Percentiles rank a stretch among this genome's conserved stretches.
Evolutionary conservation across 2,888 invertebrate genomes (phyloP).

Genomic region (Acrocyrtus sp.): DNA sequence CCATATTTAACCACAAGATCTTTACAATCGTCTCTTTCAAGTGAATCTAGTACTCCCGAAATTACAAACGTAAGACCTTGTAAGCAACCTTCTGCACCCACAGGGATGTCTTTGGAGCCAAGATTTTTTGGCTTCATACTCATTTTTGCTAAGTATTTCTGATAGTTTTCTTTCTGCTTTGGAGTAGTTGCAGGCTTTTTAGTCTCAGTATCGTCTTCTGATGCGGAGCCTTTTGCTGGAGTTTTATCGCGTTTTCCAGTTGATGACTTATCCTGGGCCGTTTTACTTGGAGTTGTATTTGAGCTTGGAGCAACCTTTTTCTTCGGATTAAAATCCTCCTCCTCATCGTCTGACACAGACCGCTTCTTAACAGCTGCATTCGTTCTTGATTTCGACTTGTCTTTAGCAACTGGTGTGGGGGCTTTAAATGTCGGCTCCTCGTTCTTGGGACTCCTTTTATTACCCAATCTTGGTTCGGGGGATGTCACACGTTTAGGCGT

Average conservation of each 20-base stretch:
- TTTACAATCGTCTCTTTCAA: slow-evolving; percentile 83
- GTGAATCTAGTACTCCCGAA: slow-evolving; percentile 88
- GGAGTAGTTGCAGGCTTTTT: slow-evolving; percentile 72
- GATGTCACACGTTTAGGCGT: neutral
- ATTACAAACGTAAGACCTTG: slow-evolving; percentile 78
- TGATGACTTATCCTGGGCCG: neutral
- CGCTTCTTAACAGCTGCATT: slow-evolving; percentile 7
- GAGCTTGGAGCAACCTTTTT: slow-evolving; percentile 10
- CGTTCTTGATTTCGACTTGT: slow-evolving; percentile 9
- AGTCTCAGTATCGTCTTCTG: slow-evolving; percentile 47
- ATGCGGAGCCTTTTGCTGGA: slow-evolving; percentile 20
- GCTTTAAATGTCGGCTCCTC: slow-evolving; percentile 3
- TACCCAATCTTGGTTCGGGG: neutral
- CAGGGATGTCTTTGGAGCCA: slow-evolving; percentile 84
- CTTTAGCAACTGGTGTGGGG: slow-evolving; percentile 10
- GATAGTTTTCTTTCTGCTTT: slow-evolving; percentile 75
- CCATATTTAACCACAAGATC: slow-evolving; percentile 81
- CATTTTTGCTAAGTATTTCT: slow-evolving; percentile 77
- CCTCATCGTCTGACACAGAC: slow-evolving; percentile 10
- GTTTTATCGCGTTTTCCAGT: slow-evolving; percentile 18
- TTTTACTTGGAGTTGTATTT: neutral
- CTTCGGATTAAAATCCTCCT: slow-evolving; percentile 40
- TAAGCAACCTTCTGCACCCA: slow-evolving; percentile 77
- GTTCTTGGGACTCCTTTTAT: slow-evolving; percentile 12
- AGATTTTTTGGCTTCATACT: slow-evolving; percentile 77